Evolutionary conservation across 2,797 vertebrate genomes (phyloP), one percentile per base, ranked within the genome.

Genomic region (Chromobotia macracanthus): DNA sequence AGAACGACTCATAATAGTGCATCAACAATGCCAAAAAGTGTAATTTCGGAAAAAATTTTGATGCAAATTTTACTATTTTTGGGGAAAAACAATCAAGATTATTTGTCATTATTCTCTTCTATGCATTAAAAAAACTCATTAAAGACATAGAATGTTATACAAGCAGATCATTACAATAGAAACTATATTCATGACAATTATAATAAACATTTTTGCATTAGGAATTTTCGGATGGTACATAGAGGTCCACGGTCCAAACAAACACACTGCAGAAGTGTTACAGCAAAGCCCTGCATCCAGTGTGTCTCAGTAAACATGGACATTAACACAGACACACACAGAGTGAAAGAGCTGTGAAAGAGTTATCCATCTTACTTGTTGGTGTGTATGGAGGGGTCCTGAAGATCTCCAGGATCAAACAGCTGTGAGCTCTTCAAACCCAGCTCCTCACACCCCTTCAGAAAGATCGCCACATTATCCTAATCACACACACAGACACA

Each of bases 371-470:
- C 96, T 96, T 94, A 99, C 97, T 94, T 97, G 89, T 93, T 87
- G 83, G 90, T 92, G 83, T 92, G 93, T 88, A 91, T 94, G 3
- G 95, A 94, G 0, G 94, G 89, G 87, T 98, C 97, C 89, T 98
- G 97, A 41, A 99, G 94, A 89, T 98, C 96, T 90, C 95, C 95
- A 0, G 97, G 96, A 88, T 99, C 97, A 91, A 99, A 99, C 86
- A 99, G 95, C 89, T 99, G 97, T 63, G 95, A 96, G 89, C 96
- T 96, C 88, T 97, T 98, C 87, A 99, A 95, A 71, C 97, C 97
- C 18, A 99, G 90, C 86, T 98, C 96, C 91, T 96, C 97, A 89
- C 97, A 99, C 82, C 97, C 97, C 66, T 94, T 94, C 85, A 99
- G 93, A 85, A 99, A 99, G 80, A 96, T 92, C 72, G 93, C 95